phyloP scores from a whole-genome alignment of 2,797 vertebrate genomes.

The Steatocranus sp. region DNA sequence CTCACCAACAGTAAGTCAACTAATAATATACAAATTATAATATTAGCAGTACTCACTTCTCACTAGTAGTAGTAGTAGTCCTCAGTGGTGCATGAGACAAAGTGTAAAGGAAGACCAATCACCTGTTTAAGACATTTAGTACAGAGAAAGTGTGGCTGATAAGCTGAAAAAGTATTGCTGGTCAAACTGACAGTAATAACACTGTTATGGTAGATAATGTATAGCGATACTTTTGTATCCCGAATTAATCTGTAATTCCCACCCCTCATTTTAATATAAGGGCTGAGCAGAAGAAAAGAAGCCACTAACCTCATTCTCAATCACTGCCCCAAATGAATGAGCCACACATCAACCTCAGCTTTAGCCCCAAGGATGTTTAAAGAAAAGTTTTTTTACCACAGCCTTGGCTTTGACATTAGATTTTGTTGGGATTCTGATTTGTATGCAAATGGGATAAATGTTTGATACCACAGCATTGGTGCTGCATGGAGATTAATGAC shows the following conservation, averaged over 20 bases:
- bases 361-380: conserved; percentile 3
- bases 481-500: conserved; percentile 59
- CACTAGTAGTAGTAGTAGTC: not conserved
- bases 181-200: not conserved
- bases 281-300: conserved; percentile 1
- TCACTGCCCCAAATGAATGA: not conserved
- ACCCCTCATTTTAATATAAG: not conserved
- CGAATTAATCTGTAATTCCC: not conserved
- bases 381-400: conserved; percentile 18
- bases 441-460: conserved; percentile 62
- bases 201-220: not conserved
- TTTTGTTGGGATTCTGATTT: conserved; percentile 51
- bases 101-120: not conserved
- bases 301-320: conserved; percentile 18
- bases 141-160: not conserved
- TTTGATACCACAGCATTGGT: conserved; percentile 52
- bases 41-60: not conserved
- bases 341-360: not conserved
- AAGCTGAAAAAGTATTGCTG: not conserved
- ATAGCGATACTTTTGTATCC: not conserved
- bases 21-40: not conserved
- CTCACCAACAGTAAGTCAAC: not conserved
- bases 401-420: conserved; percentile 33
- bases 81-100: not conserved
- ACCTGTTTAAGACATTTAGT: not conserved